Evolutionary conservation across 2,797 vertebrate species (phyloP).

Genomic region (Pangasius djambal): DNA sequence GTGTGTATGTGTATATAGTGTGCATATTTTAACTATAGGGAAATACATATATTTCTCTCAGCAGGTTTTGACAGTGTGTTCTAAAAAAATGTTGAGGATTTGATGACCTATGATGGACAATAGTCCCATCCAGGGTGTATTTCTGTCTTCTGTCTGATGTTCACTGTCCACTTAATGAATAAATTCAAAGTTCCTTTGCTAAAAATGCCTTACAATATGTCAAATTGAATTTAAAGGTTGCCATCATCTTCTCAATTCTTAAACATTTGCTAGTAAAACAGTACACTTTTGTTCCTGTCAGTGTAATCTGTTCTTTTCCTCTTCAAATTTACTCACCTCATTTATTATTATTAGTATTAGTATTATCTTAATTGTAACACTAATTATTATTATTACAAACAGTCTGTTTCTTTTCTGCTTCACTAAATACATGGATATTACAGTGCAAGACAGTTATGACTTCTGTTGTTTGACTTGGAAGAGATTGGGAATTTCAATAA

Average conservation of each 20-base stretch:
- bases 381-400: background rate
- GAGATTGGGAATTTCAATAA: background rate
- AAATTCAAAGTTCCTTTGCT: background rate
- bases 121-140: background rate
- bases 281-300: background rate
- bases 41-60: background rate
- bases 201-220: background rate
- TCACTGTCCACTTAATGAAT: background rate
- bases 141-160: background rate
- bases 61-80: background rate
- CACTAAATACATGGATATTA: background rate
- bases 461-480: conserved; percentile 7
- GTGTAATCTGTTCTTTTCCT: background rate
- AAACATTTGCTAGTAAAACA: background rate
- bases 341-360: background rate
- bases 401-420: background rate
- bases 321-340: background rate
- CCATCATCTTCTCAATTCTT: background rate
- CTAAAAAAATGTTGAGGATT: background rate
- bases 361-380: background rate
- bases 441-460: background rate
- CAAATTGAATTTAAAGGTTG: background rate
- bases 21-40: background rate
- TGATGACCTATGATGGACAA: background rate
- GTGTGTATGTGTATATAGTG: background rate